Conservation (phyloP, 2,113 vertebrate species). For the Cyprinodon variegatus region DNA sequence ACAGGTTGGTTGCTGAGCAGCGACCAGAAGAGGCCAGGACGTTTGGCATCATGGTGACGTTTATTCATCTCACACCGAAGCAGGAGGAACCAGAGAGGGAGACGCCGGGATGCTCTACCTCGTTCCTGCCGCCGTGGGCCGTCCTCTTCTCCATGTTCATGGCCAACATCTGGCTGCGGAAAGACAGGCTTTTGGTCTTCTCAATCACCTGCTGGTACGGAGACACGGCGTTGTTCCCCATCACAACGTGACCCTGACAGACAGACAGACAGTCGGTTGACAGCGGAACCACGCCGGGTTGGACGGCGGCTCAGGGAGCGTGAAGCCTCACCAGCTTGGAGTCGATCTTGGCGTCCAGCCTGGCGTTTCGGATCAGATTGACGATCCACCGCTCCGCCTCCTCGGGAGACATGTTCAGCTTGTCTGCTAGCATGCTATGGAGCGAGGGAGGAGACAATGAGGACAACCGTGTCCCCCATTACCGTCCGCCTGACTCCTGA, state of each 20-base stretch:
- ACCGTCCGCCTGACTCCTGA: too few species aligned
- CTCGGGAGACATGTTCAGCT: constrained; percentile 97
- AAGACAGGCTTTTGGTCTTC: constrained; percentile 96
- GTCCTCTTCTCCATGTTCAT: constrained; percentile 98
- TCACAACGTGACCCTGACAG: constrained; percentile 91
- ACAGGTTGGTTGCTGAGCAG: too few species aligned
- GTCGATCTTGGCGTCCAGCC: constrained; percentile 97
- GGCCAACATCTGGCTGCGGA: constrained; percentile 95
- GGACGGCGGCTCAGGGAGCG: background rate
- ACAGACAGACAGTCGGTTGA: background rate
- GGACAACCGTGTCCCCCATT: too few species aligned
- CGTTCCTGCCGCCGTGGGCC: constrained; percentile 86
- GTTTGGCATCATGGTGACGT: too few species aligned
- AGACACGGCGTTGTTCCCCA: constrained; percentile 96
- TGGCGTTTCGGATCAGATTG: constrained; percentile 96
- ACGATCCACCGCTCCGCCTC: constrained; percentile 98
- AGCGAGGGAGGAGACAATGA: background rate
- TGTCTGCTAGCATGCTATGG: constrained; percentile 95
- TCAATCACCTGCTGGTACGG: constrained; percentile 98
- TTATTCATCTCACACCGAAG: too few species aligned
- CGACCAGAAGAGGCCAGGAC: too few species aligned
- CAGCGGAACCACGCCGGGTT: too few species aligned
- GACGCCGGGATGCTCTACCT: constrained; percentile 70
- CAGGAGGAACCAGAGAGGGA: too few species aligned
- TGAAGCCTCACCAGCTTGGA: constrained; percentile 91